Conservation (phyloP, 1,140 invertebrate species). For the Rhopalosiphum maidis region DNA sequence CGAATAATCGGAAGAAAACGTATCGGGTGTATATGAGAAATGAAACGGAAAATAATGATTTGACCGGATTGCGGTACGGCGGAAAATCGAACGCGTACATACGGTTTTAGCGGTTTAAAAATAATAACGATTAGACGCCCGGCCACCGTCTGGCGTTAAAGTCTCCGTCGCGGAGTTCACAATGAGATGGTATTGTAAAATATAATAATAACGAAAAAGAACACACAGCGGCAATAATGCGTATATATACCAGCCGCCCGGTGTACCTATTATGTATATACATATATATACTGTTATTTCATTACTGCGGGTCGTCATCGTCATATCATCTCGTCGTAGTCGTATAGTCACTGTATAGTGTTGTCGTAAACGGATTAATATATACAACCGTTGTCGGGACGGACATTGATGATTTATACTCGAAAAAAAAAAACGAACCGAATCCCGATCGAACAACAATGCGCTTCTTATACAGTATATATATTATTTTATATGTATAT, state of each 20-base stretch:
- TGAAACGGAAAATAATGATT: neutral
- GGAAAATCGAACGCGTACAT: neutral
- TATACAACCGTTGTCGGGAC: neutral
- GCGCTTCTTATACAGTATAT: neutral
- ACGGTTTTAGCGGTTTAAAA: neutral
- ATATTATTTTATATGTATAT: neutral
- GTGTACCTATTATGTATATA: neutral
- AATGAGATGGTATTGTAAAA: neutral
- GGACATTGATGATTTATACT: neutral
- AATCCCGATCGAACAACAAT: neutral
- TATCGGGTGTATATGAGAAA: neutral
- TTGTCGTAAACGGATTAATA: neutral
- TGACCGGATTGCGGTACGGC: neutral
- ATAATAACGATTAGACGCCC: slow-evolving; percentile 29
- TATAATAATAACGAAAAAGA: neutral
- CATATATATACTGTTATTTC: slow-evolving; percentile 4
- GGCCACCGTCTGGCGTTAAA: slow-evolving; percentile 24
- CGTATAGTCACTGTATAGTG: no score
- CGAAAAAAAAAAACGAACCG: neutral
- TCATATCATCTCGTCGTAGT: no score
- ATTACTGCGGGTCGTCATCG: neutral
- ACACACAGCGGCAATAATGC: neutral
- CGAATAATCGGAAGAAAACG: neutral
- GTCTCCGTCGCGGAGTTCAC: neutral
- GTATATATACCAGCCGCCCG: no score